phyloP scores from a whole-genome alignment of 1,140 invertebrate genomes.

The Penaeus vannamei region DNA sequence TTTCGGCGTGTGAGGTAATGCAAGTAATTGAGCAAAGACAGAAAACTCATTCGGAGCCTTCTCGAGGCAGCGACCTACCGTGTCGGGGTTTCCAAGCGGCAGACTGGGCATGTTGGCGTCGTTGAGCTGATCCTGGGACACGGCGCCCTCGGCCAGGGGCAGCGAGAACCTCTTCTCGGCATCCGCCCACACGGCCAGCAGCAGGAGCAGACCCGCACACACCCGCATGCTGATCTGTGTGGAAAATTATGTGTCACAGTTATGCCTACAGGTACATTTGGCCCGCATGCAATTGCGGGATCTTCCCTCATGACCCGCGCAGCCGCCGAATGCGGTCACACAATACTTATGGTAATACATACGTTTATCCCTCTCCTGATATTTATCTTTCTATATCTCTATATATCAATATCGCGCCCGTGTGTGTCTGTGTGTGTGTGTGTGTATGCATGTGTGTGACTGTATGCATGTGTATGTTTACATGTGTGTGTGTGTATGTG shows the following conservation, averaged over 20 bases:
- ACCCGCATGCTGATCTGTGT: not conserved
- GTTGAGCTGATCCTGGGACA: not conserved
- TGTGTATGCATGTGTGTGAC: not conserved
- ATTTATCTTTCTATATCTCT: not conserved
- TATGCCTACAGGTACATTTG: not conserved
- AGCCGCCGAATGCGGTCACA: too few species aligned
- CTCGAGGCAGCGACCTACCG: not conserved
- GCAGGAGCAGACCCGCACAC: not conserved
- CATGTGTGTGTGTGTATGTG: not conserved
- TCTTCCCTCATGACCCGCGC: too few species aligned
- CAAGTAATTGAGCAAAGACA: too few species aligned
- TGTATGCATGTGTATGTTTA: not conserved
- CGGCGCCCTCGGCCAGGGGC: constrained; percentile 20
- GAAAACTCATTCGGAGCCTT: too few species aligned
- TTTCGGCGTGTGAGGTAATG: too few species aligned
- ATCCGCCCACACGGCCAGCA: not conserved
- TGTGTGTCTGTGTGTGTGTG: not conserved
- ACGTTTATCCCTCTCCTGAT: not conserved
- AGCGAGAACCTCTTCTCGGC: constrained; percentile 9
- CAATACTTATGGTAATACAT: not conserved
- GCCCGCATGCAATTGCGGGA: too few species aligned
- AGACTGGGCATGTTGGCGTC: constrained; percentile 35
- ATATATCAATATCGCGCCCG: not conserved
- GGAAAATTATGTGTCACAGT: not conserved
- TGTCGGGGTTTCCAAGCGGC: constrained; percentile 34